Evolutionary conservation across 2,888 invertebrate genomes (phyloP), one percentile per base, ranked within the genome.

Genomic region (Luperina nickerlii): DNA sequence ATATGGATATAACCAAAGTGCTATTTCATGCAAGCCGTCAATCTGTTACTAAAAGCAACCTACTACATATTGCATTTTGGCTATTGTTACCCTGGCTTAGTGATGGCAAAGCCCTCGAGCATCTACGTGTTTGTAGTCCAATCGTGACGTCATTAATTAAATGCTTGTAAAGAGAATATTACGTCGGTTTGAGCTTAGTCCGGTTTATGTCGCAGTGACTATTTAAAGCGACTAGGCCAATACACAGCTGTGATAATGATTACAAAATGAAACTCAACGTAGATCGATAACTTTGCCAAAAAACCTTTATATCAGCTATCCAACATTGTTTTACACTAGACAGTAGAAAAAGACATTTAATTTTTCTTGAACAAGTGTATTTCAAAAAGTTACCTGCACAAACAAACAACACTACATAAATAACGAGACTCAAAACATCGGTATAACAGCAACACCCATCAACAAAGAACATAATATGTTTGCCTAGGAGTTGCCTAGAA

Each of bases 401-500:
- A 78, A 63, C n/a, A 84, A 76, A 74, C 60, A 76, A 73, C 38
- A 75, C 38, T 63, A 84, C n/a, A 32, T 66, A 48, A 81, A 82
- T 57, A 85, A 77, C 62, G 60, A 54, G 51, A 38, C 24, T 85
- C 45, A 77, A 74, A 87, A 77, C 85, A 85, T 73, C 15, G 72
- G 62, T 78, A 76, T 66, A 62, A 78, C 77, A 62, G 73, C 80
- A 86, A 79, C 80, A 88, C 76, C 69, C 76, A 80, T 83, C 88
- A 85, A 87, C 88, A 87, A 75, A 86, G 75, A 79, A 89, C 78
- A 73, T 81, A 86, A 81, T 79, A 85, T 80, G 84, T 84, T 85
- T 77, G 70, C 85, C 77, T 85, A 76, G 76, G 79, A 87, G 82
- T 84, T 87, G 78, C 79, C 86, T 87, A 89, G 90, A 88, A 95